Evolutionary conservation across 2,888 invertebrate species (phyloP).

Genomic region (Drosophila fulvimacula): DNA sequence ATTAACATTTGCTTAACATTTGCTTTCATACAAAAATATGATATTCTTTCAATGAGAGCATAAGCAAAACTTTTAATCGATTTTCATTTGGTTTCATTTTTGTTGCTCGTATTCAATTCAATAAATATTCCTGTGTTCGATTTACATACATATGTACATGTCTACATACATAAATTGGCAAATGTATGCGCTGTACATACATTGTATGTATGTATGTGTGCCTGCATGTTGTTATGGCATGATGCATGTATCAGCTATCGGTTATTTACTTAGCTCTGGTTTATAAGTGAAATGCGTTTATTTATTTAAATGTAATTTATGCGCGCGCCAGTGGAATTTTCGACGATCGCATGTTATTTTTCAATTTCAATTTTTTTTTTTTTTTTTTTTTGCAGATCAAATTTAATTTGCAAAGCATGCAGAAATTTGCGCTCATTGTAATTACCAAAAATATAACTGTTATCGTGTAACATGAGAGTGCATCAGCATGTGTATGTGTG

Average conservation of each 20-base stretch:
- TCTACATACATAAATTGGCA: background rate
- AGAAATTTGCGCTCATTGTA: slow-evolving; percentile 27
- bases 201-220: slow-evolving; percentile 4
- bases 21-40: background rate
- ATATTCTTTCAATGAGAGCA: background rate
- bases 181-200: background rate
- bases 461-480: slow-evolving; percentile 14
- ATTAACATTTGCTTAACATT: background rate
- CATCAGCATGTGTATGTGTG: background rate
- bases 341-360: slow-evolving; percentile 35
- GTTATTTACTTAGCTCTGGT: slow-evolving; percentile 38
- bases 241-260: slow-evolving; percentile 40
- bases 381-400: slow-evolving; percentile 26
- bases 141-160: slow-evolving; percentile 21
- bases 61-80: slow-evolving; percentile 23
- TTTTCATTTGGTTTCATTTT: slow-evolving; percentile 15
- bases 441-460: slow-evolving; percentile 38
- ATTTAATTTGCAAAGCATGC: slow-evolving; percentile 38
- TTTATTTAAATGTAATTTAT: slow-evolving; percentile 60
- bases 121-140: slow-evolving; percentile 41
- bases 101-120: slow-evolving; percentile 43
- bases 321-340: slow-evolving; percentile 50
- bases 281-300: slow-evolving; percentile 61
- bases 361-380: slow-evolving; percentile 4
- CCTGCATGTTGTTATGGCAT: slow-evolving; percentile 22